Conservation (phyloP, 1,140 invertebrate species). For the Chironomus tepperi region DNA sequence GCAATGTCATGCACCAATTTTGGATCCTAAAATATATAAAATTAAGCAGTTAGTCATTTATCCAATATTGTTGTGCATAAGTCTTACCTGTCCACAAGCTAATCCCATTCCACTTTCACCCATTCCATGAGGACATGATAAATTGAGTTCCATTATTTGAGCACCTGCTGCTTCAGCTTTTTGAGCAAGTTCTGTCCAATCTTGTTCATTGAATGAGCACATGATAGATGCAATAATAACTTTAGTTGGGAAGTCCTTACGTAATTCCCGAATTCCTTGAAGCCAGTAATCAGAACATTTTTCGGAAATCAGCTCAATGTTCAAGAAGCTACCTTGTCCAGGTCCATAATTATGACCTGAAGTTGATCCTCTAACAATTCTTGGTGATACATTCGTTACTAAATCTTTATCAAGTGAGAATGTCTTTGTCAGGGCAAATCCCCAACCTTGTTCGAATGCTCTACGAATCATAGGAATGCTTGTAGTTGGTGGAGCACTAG, state of each 20-base stretch:
- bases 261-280: conserved; percentile 78
- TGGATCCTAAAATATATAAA: conserved; percentile 47
- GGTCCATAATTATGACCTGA: conserved; percentile 88
- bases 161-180: conserved; percentile 78
- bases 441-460: conserved; percentile 94
- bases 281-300: conserved; percentile 93
- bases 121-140: conserved; percentile 98
- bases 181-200: conserved; percentile 79
- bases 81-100: conserved; percentile 74
- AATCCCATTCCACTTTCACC: conserved; percentile 95
- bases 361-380: conserved; percentile 89
- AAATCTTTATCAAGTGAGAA: conserved; percentile 91
- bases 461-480: conserved; percentile 89
- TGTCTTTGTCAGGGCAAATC: conserved; percentile 93
- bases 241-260: conserved; percentile 84
- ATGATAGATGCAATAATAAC: conserved; percentile 95
- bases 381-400: conserved; percentile 93
- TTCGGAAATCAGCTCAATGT: conserved; percentile 97
- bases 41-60: too few species aligned
- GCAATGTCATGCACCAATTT: conserved; percentile 83
- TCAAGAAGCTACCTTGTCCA: conserved; percentile 89
- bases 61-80: too few species aligned
- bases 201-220: conserved; percentile 78
- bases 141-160: conserved; percentile 91
- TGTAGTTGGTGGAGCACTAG: conserved; percentile 93